Base-by-base conservation (phyloP, 1,140 invertebrate genomes). In the Sycobia sp. region DNA sequence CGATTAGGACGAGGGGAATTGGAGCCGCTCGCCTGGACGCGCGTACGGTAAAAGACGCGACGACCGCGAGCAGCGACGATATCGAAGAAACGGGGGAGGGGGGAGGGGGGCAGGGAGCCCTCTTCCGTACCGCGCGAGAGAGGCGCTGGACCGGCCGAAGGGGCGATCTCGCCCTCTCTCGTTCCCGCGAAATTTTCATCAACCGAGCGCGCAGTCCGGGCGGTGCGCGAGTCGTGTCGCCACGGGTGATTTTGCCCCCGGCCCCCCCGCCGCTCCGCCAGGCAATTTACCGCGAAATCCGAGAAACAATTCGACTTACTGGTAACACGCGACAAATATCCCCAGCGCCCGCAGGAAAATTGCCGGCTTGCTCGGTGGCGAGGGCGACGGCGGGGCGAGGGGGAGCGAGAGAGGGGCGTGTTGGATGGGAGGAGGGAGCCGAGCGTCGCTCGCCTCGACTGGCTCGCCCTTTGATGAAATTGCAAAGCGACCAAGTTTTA, bases 401-500 rank as follows among this genome's bases (percentile, higher is more conserved):
- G 49, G 13, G 46, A 36, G 13, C 25, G 25, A 29, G 18, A 51
- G 9, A 20, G 41, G 10, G 29, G 34, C 1, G 38, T 18, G 25
- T 41, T 32, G 36, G 49, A 22, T 13, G 36, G 43, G 27, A 25
- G 61, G n/a, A n/a, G n/a, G n/a, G n/a, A n/a, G n/a, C n/a, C n/a
- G n/a, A n/a, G n/a, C n/a, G n/a, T n/a, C n/a, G n/a, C n/a, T n/a
- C n/a, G n/a, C n/a, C n/a, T n/a, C 3, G 20, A 39, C 27, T 23
- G 8, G 13, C 7, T 8, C 22, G 22, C 58, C 25, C 67, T 72
- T 73, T 75, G 70, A 74, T 73, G 74, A 78, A 71, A 78, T 74
- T 75, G 72, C 75, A 76, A 75, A 76, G 70, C 73, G 73, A 72
- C 75, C 70, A 76, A 75, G 71, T 77, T 76, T 77, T 75, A 76